These are phyloP conservation scores for Sapajus apella DNA, from an alignment of 2,113 vertebrate species.

Conservation along the genomic window DNA sequence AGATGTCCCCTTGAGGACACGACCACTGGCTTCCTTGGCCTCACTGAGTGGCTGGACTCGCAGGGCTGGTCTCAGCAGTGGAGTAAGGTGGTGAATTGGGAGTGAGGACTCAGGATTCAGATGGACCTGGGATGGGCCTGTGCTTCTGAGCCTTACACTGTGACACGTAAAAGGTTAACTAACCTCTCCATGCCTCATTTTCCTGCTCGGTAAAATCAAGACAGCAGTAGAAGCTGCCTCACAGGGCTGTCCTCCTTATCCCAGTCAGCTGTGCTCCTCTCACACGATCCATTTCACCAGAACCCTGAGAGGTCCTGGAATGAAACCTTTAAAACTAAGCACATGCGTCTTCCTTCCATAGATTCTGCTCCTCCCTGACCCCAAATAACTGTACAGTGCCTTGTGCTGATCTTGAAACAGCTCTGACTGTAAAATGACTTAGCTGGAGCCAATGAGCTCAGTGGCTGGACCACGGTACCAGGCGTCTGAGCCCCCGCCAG, in stretches of 20 bases:
- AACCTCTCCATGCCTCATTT: not conserved
- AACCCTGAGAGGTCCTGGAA: not conserved
- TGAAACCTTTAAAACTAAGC: not conserved
- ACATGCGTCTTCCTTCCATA: not conserved
- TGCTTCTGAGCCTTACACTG: not conserved
- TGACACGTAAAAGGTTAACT: too few species aligned
- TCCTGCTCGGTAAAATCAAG: not conserved
- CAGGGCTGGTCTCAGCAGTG: not conserved
- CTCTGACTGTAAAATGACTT: slow-evolving; percentile 80
- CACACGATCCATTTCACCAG: not conserved
- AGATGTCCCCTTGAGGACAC: too few species aligned
- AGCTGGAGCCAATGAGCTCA: slow-evolving; percentile 84
- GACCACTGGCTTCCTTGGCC: accelerated
- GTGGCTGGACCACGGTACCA: slow-evolving; percentile 71
- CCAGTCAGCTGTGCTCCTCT: not conserved
- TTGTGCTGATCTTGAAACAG: slow-evolving; percentile 59
- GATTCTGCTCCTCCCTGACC: not conserved
- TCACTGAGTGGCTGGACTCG: not conserved
- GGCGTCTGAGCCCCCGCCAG: slow-evolving; percentile 37
- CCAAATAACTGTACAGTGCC: not conserved
- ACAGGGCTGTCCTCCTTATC: too few species aligned
- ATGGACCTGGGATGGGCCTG: not conserved
- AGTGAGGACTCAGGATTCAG: not conserved
- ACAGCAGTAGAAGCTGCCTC: accelerated
- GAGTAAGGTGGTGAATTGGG: not conserved